Conservation (phyloP, 2,113 vertebrate genomes). For the Pongo pygmaeus region DNA sequence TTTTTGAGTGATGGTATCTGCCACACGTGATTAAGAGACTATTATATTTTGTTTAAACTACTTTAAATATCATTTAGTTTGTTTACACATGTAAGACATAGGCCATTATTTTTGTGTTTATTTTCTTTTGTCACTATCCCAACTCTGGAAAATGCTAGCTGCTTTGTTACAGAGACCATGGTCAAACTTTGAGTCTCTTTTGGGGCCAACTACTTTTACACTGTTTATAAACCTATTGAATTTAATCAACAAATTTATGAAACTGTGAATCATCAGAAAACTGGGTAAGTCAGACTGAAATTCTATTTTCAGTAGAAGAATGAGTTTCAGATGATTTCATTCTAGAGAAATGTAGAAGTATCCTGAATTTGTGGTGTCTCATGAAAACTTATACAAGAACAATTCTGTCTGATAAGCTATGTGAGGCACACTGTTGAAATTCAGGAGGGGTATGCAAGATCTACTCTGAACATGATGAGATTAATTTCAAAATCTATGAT, state of each 20-base stretch:
- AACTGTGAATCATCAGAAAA: background rate
- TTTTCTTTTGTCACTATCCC: background rate
- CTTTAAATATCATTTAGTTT: background rate
- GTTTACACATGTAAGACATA: background rate
- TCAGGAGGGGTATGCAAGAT: background rate
- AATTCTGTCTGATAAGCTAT: background rate
- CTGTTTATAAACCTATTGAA: background rate
- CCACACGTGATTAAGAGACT: background rate
- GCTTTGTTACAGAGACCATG: background rate
- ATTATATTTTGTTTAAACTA: background rate
- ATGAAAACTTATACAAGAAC: background rate
- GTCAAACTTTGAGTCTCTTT: background rate
- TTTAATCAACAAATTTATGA: background rate
- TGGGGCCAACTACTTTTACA: background rate
- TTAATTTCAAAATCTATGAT: background rate
- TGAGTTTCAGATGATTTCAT: background rate
- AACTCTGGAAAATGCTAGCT: background rate
- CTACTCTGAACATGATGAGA: background rate
- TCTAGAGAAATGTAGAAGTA: background rate
- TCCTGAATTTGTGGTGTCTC: background rate
- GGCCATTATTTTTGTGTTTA: background rate
- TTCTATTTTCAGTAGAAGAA: background rate
- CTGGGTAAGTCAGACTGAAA: background rate
- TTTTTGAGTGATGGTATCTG: background rate
- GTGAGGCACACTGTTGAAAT: background rate